Evolutionary conservation across 2,888 invertebrate genomes (phyloP).

Genomic region (Adelphocoris suturalis): DNA sequence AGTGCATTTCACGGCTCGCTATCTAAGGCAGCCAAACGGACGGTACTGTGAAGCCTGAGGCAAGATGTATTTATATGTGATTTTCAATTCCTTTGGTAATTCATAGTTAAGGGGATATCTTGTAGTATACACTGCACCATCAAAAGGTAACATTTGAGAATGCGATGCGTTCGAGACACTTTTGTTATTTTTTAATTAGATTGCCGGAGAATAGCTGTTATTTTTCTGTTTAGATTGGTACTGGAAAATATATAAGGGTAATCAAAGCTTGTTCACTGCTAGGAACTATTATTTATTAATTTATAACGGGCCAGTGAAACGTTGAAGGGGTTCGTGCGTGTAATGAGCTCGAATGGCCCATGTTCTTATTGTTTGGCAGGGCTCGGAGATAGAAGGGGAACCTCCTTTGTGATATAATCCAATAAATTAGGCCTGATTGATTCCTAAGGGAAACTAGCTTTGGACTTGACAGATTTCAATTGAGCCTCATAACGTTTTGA

Average conservation of each 20-base stretch:
- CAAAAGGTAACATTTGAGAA: not conserved
- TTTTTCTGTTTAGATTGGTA: no score
- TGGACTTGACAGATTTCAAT: conserved; percentile 66
- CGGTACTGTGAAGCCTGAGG: no score
- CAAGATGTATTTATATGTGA: no score
- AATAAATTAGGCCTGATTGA: conserved; percentile 68
- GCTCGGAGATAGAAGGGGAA: not conserved
- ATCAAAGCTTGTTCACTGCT: not conserved
- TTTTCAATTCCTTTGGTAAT: no score
- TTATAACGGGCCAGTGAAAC: conserved; percentile 8
- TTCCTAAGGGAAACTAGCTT: conserved; percentile 35
- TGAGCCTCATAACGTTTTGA: conserved; percentile 58
- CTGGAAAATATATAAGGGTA: not conserved
- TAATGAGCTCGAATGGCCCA: conserved; percentile 57
- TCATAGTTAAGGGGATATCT: not conserved
- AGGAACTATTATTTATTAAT: conserved; percentile 46
- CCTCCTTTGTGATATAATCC: conserved; percentile 66
- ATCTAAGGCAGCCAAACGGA: no score
- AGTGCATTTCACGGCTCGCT: no score
- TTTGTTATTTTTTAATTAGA: no score
- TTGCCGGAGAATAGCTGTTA: no score
- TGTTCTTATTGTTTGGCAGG: conserved; percentile 63
- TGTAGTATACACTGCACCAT: not conserved
- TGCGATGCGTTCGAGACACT: not conserved
- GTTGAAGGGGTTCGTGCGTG: conserved; percentile 45